A percentile compares a stretch with the other conserved stretches of the same genome.
phyloP scores from a whole-genome alignment of 2,113 vertebrate genomes.

The Ochotona curzoniae region DNA sequence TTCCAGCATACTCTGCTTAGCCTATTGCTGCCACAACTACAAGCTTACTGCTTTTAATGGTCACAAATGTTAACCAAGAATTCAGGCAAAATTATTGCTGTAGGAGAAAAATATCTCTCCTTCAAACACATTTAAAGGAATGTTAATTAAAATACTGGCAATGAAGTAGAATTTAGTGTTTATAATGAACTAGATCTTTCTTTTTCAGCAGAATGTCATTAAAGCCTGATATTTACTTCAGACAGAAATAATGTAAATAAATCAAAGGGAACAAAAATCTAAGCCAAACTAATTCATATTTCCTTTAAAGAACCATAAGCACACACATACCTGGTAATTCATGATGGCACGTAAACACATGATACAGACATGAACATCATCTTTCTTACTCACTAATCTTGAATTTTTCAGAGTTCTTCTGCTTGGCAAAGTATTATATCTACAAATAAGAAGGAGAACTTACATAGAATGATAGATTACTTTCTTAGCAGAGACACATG shows the following conservation, averaged over 20 bases:
- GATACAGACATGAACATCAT: constrained; percentile 98
- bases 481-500: neutral
- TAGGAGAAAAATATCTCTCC: neutral
- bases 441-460: constrained; percentile 76
- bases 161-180: neutral
- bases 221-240: constrained; percentile 31
- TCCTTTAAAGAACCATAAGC: neutral
- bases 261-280: neutral
- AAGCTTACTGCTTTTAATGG: neutral
- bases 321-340: constrained; percentile 96
- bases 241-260: neutral
- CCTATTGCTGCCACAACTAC: neutral
- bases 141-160: constrained; percentile 32
- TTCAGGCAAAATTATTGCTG: neutral
- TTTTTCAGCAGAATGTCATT: neutral
- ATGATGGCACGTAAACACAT: constrained; percentile 98
- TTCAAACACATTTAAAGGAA: constrained; percentile 13
- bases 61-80: neutral
- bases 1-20: neutral
- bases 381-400: constrained; percentile 96
- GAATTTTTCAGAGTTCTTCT: constrained; percentile 96
- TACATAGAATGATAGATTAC: constrained; percentile 15
- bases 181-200: neutral
- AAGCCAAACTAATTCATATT: neutral
- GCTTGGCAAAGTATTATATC: constrained; percentile 96